A percentile compares a stretch with the other conserved stretches of the same genome.
These are phyloP conservation scores for Pammene aurita DNA, from an alignment of 2,888 invertebrate species.

Conservation along the genomic window DNA sequence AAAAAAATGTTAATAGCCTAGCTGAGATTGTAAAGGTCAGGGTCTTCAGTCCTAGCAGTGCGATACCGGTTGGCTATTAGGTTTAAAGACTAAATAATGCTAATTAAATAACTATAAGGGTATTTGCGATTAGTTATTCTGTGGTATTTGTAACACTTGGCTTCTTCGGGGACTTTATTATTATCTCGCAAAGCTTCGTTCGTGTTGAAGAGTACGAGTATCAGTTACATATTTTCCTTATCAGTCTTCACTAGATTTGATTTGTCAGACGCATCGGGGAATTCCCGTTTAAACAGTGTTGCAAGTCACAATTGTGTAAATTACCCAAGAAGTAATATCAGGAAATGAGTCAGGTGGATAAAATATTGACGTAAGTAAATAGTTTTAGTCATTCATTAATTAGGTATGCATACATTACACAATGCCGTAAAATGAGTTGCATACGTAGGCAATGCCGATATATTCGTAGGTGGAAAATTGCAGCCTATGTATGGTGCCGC, in stretches of 20 bases:
- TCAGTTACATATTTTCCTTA: neutral
- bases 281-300: constrained; percentile 12
- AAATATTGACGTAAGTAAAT: constrained; percentile 15
- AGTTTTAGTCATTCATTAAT: neutral
- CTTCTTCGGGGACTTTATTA: neutral
- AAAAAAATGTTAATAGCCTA: constrained; percentile 38
- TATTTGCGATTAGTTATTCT: too few species aligned
- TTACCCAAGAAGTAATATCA: neutral
- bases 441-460: neutral
- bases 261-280: constrained; percentile 5
- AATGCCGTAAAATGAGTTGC: constrained; percentile 19
- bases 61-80: constrained; percentile 33
- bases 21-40: constrained; percentile 36
- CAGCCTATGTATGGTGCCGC: constrained; percentile 26
- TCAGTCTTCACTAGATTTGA: neutral
- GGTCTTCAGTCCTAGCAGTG: constrained; percentile 31
- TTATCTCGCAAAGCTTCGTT: constrained; percentile 14
- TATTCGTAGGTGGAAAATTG: constrained; percentile 12
- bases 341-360: constrained; percentile 13
- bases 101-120: constrained; percentile 13
- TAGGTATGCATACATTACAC: neutral
- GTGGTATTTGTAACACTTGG: neutral
- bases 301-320: neutral
- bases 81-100: constrained; percentile 19
- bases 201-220: neutral